phyloP scores from a whole-genome alignment of 2,797 vertebrate species.

The Loris lydekkerianus region DNA sequence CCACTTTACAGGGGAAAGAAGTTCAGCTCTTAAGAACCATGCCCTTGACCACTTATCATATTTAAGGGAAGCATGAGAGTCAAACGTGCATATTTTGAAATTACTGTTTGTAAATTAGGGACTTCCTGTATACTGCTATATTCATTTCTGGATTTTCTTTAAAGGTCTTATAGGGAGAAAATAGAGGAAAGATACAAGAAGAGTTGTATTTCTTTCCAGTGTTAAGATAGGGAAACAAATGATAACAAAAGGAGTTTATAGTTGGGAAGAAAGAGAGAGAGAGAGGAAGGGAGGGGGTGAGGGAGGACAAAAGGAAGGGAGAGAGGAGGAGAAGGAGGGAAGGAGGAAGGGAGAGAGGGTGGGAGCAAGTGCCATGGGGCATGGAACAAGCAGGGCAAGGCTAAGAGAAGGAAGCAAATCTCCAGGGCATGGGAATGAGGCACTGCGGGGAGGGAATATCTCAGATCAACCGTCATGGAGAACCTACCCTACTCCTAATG shows the following conservation, averaged over 20 bases:
- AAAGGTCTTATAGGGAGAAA: neutral
- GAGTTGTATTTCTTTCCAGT: neutral
- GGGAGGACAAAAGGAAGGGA: too few relatives aligned
- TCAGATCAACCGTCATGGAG: neutral
- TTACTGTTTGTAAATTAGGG: neutral
- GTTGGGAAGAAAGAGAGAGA: neutral
- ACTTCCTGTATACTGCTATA: neutral
- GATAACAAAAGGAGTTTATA: neutral
- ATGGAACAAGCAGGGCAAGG: neutral
- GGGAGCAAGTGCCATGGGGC: neutral
- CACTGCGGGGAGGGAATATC: neutral
- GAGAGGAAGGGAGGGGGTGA: too few relatives aligned
- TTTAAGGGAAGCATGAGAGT: neutral
- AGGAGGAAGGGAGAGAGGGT: rapidly evolving
- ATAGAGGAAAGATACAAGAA: neutral
- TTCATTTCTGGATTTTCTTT: neutral
- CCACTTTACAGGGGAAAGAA: neutral
- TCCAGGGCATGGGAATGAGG: neutral
- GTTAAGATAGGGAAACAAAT: neutral
- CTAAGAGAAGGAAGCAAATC: neutral
- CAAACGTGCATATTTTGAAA: neutral
- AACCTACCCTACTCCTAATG: neutral
- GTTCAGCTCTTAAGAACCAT: neutral
- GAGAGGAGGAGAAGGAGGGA: neutral
- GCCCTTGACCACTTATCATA: neutral